phyloP scores from a whole-genome alignment of 2,888 invertebrate genomes.

The Pocota personata region DNA sequence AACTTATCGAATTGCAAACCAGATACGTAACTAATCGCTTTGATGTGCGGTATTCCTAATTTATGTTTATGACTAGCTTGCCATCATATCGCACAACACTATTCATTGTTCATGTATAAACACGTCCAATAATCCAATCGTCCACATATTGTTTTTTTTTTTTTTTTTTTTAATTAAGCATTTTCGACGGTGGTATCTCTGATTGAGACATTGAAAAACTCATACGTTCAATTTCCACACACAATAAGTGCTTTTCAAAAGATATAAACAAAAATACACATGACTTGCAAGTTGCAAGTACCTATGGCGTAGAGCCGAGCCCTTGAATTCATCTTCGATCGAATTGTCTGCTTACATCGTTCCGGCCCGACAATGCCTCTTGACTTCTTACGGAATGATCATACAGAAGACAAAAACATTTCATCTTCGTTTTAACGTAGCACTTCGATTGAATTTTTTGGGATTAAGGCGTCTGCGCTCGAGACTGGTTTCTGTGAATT shows the following conservation, averaged over 20 bases:
- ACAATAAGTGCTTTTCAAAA: conserved; percentile 55
- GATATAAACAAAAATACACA: conserved; percentile 55
- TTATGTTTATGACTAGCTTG: neutral
- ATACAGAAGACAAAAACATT: conserved; percentile 61
- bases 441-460: conserved; percentile 42
- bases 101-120: conserved; percentile 40
- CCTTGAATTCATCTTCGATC: conserved; percentile 57
- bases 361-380: conserved; percentile 22
- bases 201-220: conserved; percentile 61
- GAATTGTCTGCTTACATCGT: conserved; percentile 38
- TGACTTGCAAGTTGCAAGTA: conserved; percentile 53
- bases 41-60: conserved; percentile 19
- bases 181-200: conserved; percentile 32
- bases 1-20: conserved; percentile 14
- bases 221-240: conserved; percentile 46
- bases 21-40: conserved; percentile 10
- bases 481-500: conserved; percentile 36
- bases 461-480: conserved; percentile 36
- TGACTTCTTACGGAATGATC: conserved; percentile 36
- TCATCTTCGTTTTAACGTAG: conserved; percentile 47
- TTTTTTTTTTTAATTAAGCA: conserved; percentile 51
- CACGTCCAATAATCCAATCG: conserved; percentile 21
- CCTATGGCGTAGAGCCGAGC: conserved; percentile 27
- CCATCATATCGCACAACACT: conserved; percentile 13
- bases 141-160: conserved; percentile 18